Base-by-base conservation (phyloP, 2,797 vertebrate genomes). In the Gymnodraco acuticeps region DNA sequence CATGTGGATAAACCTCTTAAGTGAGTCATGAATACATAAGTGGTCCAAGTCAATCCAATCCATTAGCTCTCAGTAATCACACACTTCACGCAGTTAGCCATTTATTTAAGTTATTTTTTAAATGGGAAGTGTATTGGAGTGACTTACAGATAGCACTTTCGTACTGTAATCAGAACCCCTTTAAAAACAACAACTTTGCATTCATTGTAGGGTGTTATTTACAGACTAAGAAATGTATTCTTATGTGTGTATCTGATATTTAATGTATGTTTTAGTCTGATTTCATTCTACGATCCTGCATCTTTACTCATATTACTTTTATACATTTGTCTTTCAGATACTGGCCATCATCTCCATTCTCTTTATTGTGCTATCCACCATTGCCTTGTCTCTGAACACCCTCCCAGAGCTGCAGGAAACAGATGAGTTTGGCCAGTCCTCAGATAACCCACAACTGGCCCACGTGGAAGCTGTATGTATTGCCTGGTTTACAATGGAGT, bases 401-500 rank as follows among this genome's bases (percentile, higher is more conserved):
- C 97, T 99, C 78, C 98, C 98, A 6, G 98, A 99, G 85, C 95
- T 99, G 71, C 98, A 99, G 94, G 97, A 96, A 80, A 80, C 92
- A 3, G 98, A 99, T 51, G 98, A 99, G 86, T 99, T 96, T 53
- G 97, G 96, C 74, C 96, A 99, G 84, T 94, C 95, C 67, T 97
- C 97, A 16, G 98, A 99, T 90, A 99, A 99, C 86, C 97, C 98
- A 0, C 97, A 99, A 67, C 94, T 99, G 73, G 98, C 98, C 6
- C 98, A 99, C 0, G 97, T 99, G 84, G 98, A 99, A 88, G 98
- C 98, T 0, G 97, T 99, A 77, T 99, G 98, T 90, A 99, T 99
- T 1, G 98, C 98, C 0, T 99, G 98, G 98, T 99, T 99, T 86
- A 99, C 98, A 72, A 99, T 99, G 98, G 98, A 99, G 87, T 99